Evolutionary conservation across 2,888 invertebrate genomes (phyloP).

Genomic region (Ochropleura leucogaster): DNA sequence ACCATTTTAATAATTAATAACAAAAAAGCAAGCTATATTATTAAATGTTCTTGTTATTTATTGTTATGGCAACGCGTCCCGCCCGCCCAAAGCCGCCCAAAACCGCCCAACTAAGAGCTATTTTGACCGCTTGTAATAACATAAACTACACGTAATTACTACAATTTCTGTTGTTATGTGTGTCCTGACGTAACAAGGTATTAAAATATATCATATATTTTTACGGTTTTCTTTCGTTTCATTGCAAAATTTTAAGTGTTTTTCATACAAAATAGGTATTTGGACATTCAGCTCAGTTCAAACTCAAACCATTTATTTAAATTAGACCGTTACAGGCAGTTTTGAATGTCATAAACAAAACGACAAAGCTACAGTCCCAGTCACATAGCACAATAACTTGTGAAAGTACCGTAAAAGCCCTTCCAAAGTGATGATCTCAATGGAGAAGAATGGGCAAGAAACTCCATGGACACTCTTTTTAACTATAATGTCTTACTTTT

Average conservation of each 20-base stretch:
- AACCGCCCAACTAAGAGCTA: slow-evolving; percentile 20
- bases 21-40: slow-evolving; percentile 3
- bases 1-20: neutral
- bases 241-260: neutral
- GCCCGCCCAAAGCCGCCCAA: slow-evolving; percentile 21
- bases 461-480: too few species aligned
- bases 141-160: slow-evolving; percentile 43
- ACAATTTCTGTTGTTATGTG: neutral
- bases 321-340: too few species aligned
- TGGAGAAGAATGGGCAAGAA: too few species aligned
- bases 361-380: too few species aligned
- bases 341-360: too few species aligned
- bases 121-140: slow-evolving; percentile 10
- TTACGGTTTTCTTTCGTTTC: neutral
- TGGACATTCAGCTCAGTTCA: neutral
- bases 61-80: slow-evolving; percentile 14
- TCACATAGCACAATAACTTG: too few species aligned
- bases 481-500: too few species aligned
- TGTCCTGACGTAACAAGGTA: neutral
- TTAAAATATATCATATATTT: neutral
- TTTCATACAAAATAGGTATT: neutral
- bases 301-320: too few species aligned
- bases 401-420: too few species aligned
- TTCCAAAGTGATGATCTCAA: too few species aligned
- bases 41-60: slow-evolving; percentile 25